Conservation (phyloP, 1,140 invertebrate species). For the Drosophila gunungcola region DNA sequence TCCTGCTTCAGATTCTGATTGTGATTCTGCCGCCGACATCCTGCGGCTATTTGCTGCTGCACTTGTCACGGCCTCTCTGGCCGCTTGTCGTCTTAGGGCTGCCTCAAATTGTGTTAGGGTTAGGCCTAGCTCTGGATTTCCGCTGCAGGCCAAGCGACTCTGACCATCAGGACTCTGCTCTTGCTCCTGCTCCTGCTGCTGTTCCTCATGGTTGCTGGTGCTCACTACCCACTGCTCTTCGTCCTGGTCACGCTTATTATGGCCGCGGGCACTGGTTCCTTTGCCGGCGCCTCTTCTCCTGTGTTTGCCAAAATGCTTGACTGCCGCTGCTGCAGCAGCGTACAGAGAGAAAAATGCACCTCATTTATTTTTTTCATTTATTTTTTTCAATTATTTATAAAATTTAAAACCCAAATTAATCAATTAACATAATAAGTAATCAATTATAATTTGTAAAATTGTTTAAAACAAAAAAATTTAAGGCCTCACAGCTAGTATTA, state of each 20-base stretch:
- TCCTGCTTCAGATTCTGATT: not conserved
- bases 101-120: conserved; percentile 81
- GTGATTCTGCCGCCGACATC: conserved; percentile 17
- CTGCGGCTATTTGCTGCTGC: conserved; percentile 72
- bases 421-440: too few relatives aligned
- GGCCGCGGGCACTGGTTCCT: conserved; percentile 61
- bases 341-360: conserved; percentile 4
- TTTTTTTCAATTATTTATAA: too few relatives aligned
- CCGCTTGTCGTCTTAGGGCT: conserved; percentile 66
- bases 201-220: conserved; percentile 5
- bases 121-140: conserved; percentile 66
- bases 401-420: too few relatives aligned
- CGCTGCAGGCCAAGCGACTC: conserved; percentile 55
- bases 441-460: too few relatives aligned
- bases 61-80: conserved; percentile 63
- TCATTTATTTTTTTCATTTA: too few relatives aligned
- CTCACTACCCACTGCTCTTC: conserved; percentile 6
- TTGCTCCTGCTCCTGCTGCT: conserved; percentile 7
- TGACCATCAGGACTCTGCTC: conserved; percentile 18
- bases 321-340: conserved; percentile 46
- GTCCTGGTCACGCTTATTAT: conserved; percentile 77
- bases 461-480: too few relatives aligned
- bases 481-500: too few relatives aligned
- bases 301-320: conserved; percentile 79
- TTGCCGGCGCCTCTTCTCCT: conserved; percentile 62